Evolutionary conservation across 1,140 invertebrate genomes (phyloP).

Genomic region (Harpegnathos saltator): DNA sequence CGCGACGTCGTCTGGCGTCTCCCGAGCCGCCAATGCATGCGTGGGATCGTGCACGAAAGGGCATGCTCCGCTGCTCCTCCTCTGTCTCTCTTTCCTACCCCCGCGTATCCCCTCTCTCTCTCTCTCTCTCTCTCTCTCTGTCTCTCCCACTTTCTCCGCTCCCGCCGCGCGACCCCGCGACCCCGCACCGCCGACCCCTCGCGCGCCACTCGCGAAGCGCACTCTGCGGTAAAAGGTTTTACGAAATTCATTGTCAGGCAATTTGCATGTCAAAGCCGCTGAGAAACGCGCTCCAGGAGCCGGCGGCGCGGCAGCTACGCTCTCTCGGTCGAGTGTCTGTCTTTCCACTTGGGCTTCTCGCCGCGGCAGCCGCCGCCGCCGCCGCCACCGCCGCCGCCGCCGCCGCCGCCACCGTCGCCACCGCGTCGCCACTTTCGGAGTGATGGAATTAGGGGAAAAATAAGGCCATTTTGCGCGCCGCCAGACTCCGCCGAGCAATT

Average conservation of each 20-base stretch:
- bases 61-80: constrained; percentile 57
- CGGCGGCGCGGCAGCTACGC: constrained; percentile 58
- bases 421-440: constrained; percentile 72
- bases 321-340: constrained; percentile 52
- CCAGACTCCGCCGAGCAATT: constrained; percentile 57
- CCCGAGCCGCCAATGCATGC: constrained; percentile 68
- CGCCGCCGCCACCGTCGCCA: constrained; percentile 19
- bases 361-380: neutral
- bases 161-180: constrained; percentile 49
- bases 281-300: constrained; percentile 72
- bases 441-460: constrained; percentile 82
- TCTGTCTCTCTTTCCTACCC: constrained; percentile 31
- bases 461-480: constrained; percentile 77
- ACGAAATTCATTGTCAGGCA: constrained; percentile 85
- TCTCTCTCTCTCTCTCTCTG: constrained; percentile 44
- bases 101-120: constrained; percentile 47
- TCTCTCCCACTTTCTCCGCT: constrained; percentile 28
- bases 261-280: constrained; percentile 85
- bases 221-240: constrained; percentile 85
- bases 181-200: constrained; percentile 37
- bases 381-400: constrained; percentile 62
- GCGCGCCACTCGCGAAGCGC: constrained; percentile 65
- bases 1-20: constrained; percentile 83
- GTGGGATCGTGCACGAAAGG: constrained; percentile 63
- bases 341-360: constrained; percentile 69